A percentile compares a stretch with the other conserved stretches of the same genome.
Evolutionary conservation across 1,140 invertebrate species (phyloP).

Genomic region (Cardiocondyla obscurior): DNA sequence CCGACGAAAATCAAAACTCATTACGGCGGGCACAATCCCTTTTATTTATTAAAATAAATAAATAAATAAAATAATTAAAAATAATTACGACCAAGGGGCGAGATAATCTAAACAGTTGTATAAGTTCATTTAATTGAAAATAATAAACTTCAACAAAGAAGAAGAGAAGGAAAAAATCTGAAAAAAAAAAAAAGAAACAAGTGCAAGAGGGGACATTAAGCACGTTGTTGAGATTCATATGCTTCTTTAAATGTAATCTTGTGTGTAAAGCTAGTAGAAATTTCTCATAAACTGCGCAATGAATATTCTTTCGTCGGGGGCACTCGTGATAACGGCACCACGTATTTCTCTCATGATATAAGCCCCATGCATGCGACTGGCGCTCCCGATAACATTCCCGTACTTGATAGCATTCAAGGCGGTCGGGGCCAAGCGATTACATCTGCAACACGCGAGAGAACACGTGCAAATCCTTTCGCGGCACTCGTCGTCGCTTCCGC

Average conservation of each 20-base stretch:
- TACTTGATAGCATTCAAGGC: background rate
- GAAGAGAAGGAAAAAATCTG: background rate
- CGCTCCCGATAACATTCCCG: conserved; percentile 18
- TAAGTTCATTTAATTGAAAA: background rate
- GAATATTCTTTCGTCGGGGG: background rate
- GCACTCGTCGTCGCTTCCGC: background rate
- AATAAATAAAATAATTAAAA: background rate
- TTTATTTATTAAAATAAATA: too few species aligned
- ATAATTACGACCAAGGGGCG: background rate
- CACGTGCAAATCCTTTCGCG: conserved; percentile 47
- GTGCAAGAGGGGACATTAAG: background rate
- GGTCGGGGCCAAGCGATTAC: conserved; percentile 33
- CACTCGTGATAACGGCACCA: background rate
- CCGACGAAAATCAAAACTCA: too few species aligned
- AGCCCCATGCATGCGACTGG: background rate
- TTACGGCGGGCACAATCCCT: too few species aligned
- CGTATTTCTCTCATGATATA: background rate
- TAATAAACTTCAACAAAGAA: background rate
- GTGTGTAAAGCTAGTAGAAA: background rate
- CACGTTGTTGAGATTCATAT: background rate
- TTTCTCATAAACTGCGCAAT: background rate
- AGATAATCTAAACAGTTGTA: background rate
- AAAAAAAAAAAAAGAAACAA: background rate
- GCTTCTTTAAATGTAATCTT: background rate
- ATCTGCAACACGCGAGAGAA: conserved; percentile 41